These are phyloP conservation scores for Hiodon tergisus DNA, from an alignment of 2,113 vertebrate genomes.

Conservation along the genomic window DNA sequence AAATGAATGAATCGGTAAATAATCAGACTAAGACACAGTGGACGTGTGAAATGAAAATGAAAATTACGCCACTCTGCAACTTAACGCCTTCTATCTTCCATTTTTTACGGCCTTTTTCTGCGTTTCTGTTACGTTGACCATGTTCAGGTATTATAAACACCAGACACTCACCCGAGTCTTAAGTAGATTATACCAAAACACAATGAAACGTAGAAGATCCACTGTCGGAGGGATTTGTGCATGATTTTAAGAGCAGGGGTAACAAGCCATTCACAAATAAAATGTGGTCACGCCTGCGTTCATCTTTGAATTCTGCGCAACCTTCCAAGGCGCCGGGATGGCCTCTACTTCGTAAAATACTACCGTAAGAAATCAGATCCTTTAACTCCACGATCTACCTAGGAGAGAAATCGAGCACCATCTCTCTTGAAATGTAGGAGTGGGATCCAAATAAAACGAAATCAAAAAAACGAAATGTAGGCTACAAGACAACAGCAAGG, in stretches of 20 bases:
- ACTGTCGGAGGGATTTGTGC: conserved; percentile 89
- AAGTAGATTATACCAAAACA: conserved; percentile 95
- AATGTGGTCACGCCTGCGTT: conserved; percentile 37
- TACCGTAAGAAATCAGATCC: conserved; percentile 28
- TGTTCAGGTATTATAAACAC: neutral
- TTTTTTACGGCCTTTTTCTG: neutral
- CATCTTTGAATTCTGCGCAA: conserved; percentile 50
- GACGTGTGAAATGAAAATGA: neutral
- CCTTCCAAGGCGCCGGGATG: conserved; percentile 56
- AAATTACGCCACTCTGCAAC: no score
- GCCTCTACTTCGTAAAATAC: conserved; percentile 43
- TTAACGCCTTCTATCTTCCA: no score
- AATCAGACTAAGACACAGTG: neutral
- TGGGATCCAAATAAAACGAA: conserved; percentile 11
- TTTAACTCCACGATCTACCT: conserved; percentile 54
- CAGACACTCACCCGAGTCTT: conserved; percentile 83
- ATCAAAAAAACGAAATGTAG: conserved; percentile 26
- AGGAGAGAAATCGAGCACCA: conserved; percentile 33
- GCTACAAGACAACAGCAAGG: no score
- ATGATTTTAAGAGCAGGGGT: conserved; percentile 79
- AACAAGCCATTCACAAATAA: conserved; percentile 73
- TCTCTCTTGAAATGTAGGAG: no score
- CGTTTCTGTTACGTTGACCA: neutral
- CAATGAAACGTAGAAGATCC: conserved; percentile 92
- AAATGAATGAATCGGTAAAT: neutral